phyloP scores from a whole-genome alignment of 2,888 invertebrate species.

The Deroplatys truncata region DNA sequence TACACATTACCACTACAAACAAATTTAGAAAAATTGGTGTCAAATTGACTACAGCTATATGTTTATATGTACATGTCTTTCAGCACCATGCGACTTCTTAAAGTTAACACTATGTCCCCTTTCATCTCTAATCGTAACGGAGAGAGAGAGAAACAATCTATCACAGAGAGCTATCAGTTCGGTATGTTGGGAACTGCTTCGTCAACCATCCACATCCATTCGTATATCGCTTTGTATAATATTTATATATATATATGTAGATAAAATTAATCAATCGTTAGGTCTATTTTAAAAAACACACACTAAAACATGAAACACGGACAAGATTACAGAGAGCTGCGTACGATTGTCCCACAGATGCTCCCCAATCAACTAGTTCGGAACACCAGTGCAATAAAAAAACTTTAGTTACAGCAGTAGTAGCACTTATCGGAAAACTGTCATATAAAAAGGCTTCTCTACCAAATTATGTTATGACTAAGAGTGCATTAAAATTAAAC shows the following conservation, averaged over 20 bases:
- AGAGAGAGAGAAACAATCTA: conserved; percentile 20
- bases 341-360: conserved; percentile 21
- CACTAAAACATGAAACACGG: conserved; percentile 17
- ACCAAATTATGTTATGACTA: not conserved
- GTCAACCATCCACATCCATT: conserved; percentile 17
- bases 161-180: conserved; percentile 32
- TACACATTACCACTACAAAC: conserved; percentile 13
- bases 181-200: conserved; percentile 28
- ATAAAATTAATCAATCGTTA: conserved; percentile 19
- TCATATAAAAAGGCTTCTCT: not conserved
- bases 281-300: conserved; percentile 20
- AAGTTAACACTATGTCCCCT: conserved; percentile 25
- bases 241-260: conserved; percentile 18
- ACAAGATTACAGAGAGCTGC: conserved; percentile 24
- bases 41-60: conserved; percentile 9
- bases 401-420: not conserved
- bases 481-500: not conserved
- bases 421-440: not conserved
- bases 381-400: conserved; percentile 3
- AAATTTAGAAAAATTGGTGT: conserved; percentile 23
- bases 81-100: conserved; percentile 28
- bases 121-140: not conserved
- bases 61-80: conserved; percentile 9
- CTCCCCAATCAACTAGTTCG: conserved; percentile 22
- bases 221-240: conserved; percentile 24